Percentiles rank a stretch among this genome's conserved stretches.
phyloP scores from a whole-genome alignment of 2,113 vertebrate genomes.

The Ciconia stormi region DNA sequence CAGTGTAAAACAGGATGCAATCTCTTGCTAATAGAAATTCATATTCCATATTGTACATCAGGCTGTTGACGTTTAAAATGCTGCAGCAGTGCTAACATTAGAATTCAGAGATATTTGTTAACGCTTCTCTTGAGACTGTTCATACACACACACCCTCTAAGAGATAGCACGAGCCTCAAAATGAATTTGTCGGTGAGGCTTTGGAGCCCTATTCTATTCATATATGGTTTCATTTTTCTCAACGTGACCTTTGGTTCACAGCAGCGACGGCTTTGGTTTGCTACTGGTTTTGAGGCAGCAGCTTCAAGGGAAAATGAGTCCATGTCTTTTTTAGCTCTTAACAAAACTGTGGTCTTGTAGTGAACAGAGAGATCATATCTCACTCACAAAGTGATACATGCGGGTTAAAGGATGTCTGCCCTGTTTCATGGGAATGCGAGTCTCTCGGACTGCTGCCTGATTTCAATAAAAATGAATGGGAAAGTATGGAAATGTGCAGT shows the following conservation, averaged over 20 bases:
- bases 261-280: slow-evolving; percentile 2
- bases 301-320: slow-evolving; percentile 58
- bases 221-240: slow-evolving; percentile 66
- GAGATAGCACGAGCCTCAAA: slow-evolving; percentile 52
- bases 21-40: slow-evolving; percentile 50
- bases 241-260: slow-evolving; percentile 53
- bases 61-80: background rate
- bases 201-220: slow-evolving; percentile 47
- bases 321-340: slow-evolving; percentile 65
- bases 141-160: background rate
- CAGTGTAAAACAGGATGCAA: slow-evolving; percentile 2
- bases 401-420: slow-evolving; percentile 70
- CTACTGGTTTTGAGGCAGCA: slow-evolving; percentile 12
- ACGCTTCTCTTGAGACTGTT: slow-evolving; percentile 52
- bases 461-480: slow-evolving; percentile 63
- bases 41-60: background rate
- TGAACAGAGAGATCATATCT: slow-evolving; percentile 65
- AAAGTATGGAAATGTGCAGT: slow-evolving; percentile 44
- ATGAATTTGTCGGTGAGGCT: slow-evolving; percentile 51
- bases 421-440: background rate
- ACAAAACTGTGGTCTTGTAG: slow-evolving; percentile 70
- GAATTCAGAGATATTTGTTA: slow-evolving; percentile 68
- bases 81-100: background rate
- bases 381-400: slow-evolving; percentile 57
- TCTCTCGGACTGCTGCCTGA: background rate